Evolutionary conservation across 2,797 vertebrate genomes (phyloP).

Genomic region (Anomalospiza imberbis): DNA sequence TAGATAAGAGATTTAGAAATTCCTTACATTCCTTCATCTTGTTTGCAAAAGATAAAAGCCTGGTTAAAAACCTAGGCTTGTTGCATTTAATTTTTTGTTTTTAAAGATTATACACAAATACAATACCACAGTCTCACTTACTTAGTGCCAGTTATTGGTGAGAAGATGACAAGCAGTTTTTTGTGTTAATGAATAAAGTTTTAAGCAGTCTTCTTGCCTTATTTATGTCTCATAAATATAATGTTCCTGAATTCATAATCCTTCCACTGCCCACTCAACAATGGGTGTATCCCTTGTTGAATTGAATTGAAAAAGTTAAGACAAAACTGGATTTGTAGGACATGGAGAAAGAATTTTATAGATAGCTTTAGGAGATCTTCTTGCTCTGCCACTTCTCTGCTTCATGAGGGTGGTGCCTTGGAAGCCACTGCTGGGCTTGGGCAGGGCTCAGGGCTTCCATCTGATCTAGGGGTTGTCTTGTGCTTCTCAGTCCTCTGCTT

Average conservation of each 20-base stretch:
- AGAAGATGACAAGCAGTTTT: background rate
- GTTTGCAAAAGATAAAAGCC: background rate
- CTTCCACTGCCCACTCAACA: background rate
- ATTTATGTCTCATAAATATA: constrained; percentile 3
- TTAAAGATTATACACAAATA: background rate
- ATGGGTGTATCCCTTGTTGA: background rate
- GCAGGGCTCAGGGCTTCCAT: background rate
- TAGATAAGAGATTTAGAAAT: background rate
- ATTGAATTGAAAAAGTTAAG: background rate
- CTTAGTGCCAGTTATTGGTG: constrained; percentile 10
- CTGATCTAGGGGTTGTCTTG: background rate
- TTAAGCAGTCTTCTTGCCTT: background rate
- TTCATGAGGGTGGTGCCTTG: rapidly evolving
- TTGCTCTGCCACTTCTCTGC: background rate
- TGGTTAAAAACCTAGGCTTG: background rate
- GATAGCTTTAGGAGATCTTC: background rate
- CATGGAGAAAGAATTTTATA: background rate
- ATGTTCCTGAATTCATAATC: background rate
- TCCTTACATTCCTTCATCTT: background rate
- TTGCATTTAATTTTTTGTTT: background rate
- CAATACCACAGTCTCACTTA: background rate
- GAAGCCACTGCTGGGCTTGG: background rate
- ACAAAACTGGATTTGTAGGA: background rate
- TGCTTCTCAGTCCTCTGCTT: background rate
- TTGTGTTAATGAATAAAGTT: constrained; percentile 12